A percentile compares a stretch with the other conserved stretches of the same genome.
These are phyloP conservation scores for Odontocerum albicorne DNA, from an alignment of 2,888 invertebrate genomes.

Conservation along the genomic window DNA sequence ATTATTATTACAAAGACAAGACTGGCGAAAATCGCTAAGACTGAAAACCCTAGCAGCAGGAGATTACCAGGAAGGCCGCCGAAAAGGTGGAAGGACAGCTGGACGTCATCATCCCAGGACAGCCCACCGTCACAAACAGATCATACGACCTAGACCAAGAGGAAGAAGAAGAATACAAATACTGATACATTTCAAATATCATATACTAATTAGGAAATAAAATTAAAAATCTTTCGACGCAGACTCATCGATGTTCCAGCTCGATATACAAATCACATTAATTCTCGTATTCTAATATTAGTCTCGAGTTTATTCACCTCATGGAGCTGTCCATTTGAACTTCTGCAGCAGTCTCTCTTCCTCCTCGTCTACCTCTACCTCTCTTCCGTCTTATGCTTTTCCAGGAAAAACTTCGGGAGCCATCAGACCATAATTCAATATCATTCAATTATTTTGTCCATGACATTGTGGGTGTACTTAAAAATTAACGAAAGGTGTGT, in stretches of 20 bases:
- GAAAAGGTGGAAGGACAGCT: no score
- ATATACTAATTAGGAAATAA: no score
- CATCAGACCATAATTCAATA: conserved; percentile 25
- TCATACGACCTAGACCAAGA: no score
- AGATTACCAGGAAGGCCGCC: no score
- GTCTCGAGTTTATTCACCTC: conserved; percentile 21
- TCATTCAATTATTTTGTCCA: conserved; percentile 26
- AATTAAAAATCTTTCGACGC: no score
- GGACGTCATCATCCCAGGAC: no score
- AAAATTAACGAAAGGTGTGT: conserved; percentile 17
- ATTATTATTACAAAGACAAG: no score
- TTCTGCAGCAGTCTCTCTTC: background rate
- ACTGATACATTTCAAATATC: no score
- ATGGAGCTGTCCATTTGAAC: background rate
- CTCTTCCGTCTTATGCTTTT: conserved; percentile 22
- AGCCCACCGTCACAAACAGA: no score
- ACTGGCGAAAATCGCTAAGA: no score
- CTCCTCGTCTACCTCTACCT: background rate
- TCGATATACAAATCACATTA: conserved; percentile 24
- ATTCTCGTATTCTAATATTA: conserved; percentile 6
- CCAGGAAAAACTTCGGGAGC: conserved; percentile 29
- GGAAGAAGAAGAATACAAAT: no score
- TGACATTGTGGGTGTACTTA: conserved; percentile 14
- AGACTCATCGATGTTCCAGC: conserved; percentile 6
- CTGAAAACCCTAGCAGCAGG: no score